phyloP scores from a whole-genome alignment of 2,888 invertebrate genomes.

The Congeria kusceri region DNA sequence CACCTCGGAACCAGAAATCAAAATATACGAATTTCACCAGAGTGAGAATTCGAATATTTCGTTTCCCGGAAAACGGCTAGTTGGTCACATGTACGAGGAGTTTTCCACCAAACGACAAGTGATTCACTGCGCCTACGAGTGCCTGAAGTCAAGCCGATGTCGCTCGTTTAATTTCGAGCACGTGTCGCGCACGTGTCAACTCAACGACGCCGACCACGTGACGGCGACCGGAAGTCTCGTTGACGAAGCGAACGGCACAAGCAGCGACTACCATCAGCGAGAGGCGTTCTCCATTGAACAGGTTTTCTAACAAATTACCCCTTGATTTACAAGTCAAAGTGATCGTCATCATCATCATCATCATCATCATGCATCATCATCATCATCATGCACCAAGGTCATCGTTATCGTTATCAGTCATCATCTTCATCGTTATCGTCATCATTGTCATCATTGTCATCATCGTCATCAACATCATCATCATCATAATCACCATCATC shows the following conservation, averaged over 20 bases:
- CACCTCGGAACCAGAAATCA: constrained; percentile 25
- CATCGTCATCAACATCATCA: no score
- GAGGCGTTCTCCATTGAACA: constrained; percentile 75
- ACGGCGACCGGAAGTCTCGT: constrained; percentile 59
- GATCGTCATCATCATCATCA: no score
- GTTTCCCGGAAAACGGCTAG: constrained; percentile 60
- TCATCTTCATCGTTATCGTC: no score
- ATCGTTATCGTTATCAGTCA: no score
- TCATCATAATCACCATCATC: no score
- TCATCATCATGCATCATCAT: no score
- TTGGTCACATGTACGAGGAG: constrained; percentile 64
- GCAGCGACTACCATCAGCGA: constrained; percentile 70
- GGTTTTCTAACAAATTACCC: no score
- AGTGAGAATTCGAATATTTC: constrained; percentile 54
- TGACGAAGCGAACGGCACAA: constrained; percentile 33
- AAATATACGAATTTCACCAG: constrained; percentile 56
- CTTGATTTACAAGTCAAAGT: no score
- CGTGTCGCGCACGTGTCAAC: constrained; percentile 67
- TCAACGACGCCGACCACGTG: constrained; percentile 76
- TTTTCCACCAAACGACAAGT: constrained; percentile 66
- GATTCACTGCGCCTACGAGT: constrained; percentile 80
- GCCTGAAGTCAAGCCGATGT: constrained; percentile 71
- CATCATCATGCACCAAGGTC: no score
- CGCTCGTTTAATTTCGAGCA: constrained; percentile 77
- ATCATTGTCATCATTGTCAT: no score